Evolutionary conservation across 2,888 invertebrate species (phyloP).

Genomic region (Meteorus cinctellus): DNA sequence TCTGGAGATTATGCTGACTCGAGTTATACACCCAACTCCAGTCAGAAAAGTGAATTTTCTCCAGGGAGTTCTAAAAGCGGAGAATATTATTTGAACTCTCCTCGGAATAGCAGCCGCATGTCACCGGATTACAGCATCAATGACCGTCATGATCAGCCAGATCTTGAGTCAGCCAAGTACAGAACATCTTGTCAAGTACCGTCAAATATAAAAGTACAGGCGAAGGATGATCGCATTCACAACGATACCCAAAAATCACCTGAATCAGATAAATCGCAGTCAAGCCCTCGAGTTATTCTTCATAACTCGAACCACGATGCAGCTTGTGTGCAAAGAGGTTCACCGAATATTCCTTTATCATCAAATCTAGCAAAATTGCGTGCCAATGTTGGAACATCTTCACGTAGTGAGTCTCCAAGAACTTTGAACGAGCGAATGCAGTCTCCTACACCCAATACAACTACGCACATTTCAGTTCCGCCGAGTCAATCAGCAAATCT

Average conservation of each 20-base stretch:
- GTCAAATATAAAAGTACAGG: slow-evolving; percentile 54
- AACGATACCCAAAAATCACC: slow-evolving; percentile 57
- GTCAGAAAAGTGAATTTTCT: slow-evolving; percentile 69
- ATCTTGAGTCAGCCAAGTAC: slow-evolving; percentile 35
- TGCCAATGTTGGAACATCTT: slow-evolving; percentile 50
- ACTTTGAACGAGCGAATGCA: slow-evolving; percentile 20
- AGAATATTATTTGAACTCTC: slow-evolving; percentile 66
- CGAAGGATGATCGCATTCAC: slow-evolving; percentile 59
- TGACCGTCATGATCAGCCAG: slow-evolving; percentile 46
- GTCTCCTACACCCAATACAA: slow-evolving; percentile 40
- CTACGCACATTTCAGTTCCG: slow-evolving; percentile 38
- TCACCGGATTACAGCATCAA: slow-evolving; percentile 57
- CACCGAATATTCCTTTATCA: slow-evolving; percentile 58
- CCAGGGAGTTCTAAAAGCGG: slow-evolving; percentile 69
- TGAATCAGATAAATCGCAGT: slow-evolving; percentile 43
- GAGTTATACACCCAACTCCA: slow-evolving; percentile 68
- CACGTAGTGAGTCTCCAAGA: slow-evolving; percentile 35
- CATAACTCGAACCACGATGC: slow-evolving; percentile 45
- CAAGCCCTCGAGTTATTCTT: slow-evolving; percentile 36
- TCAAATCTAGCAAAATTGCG: slow-evolving; percentile 54
- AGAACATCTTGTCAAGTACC: slow-evolving; percentile 52
- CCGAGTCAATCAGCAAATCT: slow-evolving; percentile 42
- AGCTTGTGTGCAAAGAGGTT: slow-evolving; percentile 47
- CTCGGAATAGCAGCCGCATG: slow-evolving; percentile 56
- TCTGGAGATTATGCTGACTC: slow-evolving; percentile 69